These are phyloP conservation scores for Brachystomella parvula DNA, from an alignment of 1,140 invertebrate species.

Conservation along the genomic window DNA sequence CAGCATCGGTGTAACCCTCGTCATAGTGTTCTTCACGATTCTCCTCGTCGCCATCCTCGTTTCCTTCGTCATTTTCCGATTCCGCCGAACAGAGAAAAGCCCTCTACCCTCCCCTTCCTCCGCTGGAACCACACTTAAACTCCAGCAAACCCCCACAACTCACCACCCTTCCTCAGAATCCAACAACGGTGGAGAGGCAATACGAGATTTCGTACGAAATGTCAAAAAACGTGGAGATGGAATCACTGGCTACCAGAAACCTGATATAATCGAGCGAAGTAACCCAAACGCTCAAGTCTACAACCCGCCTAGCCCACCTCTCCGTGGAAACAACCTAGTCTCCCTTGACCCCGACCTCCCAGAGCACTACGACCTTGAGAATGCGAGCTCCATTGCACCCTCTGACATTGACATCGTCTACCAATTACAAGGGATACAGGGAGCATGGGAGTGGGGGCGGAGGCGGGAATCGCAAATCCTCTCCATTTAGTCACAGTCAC, in stretches of 20 bases:
- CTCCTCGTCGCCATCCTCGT: conserved; percentile 76
- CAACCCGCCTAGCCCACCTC: conserved; percentile 24
- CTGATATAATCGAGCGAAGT: conserved; percentile 36
- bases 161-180: conserved; percentile 15
- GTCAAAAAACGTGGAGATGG: conserved; percentile 31
- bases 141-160: conserved; percentile 30
- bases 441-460: conserved; percentile 49
- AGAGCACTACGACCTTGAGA: conserved; percentile 94
- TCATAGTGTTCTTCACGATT: conserved; percentile 88
- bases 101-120: conserved; percentile 48
- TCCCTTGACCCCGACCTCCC: conserved; percentile 48
- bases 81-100: conserved; percentile 73
- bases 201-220: conserved; percentile 36
- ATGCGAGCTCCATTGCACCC: conserved; percentile 92
- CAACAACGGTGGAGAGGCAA: conserved; percentile 23
- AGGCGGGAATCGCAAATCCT: conserved; percentile 45
- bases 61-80: conserved; percentile 78
- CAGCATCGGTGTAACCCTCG: conserved; percentile 80
- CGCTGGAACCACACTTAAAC: conserved; percentile 39
- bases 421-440: conserved; percentile 83
- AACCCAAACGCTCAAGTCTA: conserved; percentile 20
- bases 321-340: conserved; percentile 27
- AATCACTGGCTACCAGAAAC: conserved; percentile 31
- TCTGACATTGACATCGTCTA: conserved; percentile 95
- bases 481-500: conserved; percentile 35